These are phyloP conservation scores for Sinodicranocentrus sp. DNA, from an alignment of 2,888 invertebrate species.

Conservation along the genomic window DNA sequence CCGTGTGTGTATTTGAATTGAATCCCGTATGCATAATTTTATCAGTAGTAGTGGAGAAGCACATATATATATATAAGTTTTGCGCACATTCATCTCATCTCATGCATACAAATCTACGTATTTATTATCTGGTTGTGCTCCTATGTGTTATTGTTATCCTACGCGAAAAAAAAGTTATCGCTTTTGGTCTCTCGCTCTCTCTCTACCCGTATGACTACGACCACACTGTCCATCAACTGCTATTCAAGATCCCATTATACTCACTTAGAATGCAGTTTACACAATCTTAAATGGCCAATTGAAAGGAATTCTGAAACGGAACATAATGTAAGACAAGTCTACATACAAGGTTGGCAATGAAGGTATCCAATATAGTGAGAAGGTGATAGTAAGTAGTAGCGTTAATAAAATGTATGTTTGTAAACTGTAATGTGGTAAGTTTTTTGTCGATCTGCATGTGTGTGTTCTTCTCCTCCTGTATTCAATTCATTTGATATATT, in stretches of 20 bases:
- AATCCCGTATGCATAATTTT: slow-evolving; percentile 17
- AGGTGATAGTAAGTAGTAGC: not conserved
- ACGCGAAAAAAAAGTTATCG: not conserved
- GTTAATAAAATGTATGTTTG: slow-evolving; percentile 9
- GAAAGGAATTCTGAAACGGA: slow-evolving; percentile 33
- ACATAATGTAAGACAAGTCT: slow-evolving; percentile 6
- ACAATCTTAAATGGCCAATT: slow-evolving; percentile 70
- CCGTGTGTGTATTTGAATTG: no score
- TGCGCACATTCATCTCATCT: slow-evolving; percentile 31
- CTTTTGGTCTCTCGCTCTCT: not conserved
- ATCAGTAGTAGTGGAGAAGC: slow-evolving; percentile 2
- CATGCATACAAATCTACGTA: slow-evolving; percentile 55
- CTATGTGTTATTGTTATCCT: not conserved
- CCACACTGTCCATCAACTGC: slow-evolving; percentile 59
- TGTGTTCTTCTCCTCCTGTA: slow-evolving; percentile 8
- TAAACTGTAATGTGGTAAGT: slow-evolving; percentile 1
- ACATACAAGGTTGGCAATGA: slow-evolving; percentile 8
- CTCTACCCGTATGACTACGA: slow-evolving; percentile 26
- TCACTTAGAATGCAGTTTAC: slow-evolving; percentile 71
- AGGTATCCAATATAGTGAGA: no score
- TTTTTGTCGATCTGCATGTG: slow-evolving; percentile 2
- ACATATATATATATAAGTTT: not conserved
- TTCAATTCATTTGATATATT: slow-evolving; percentile 3
- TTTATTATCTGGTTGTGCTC: slow-evolving; percentile 23
- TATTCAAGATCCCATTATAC: slow-evolving; percentile 64